Percentiles rank a stretch among this genome's conserved stretches.
These are phyloP conservation scores for Struthidea cinerea DNA, from an alignment of 2,113 vertebrate genomes.

Conservation along the genomic window DNA sequence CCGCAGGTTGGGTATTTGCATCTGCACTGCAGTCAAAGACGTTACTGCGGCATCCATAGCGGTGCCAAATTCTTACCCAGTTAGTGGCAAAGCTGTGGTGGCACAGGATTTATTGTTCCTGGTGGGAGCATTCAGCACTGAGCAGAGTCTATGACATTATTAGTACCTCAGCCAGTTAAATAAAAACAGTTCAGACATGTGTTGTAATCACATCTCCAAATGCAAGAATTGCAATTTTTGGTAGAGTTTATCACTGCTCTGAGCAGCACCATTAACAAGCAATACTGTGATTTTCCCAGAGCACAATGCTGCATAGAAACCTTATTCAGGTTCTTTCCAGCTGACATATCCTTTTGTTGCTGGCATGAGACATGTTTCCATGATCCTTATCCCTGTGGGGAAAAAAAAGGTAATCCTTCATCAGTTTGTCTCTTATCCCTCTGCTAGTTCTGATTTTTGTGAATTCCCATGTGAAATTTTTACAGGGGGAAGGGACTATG, in stretches of 20 bases:
- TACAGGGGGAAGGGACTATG: neutral
- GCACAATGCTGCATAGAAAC: neutral
- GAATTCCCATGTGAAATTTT: neutral
- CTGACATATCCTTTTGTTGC: neutral
- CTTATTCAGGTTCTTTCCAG: neutral
- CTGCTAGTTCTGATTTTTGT: neutral
- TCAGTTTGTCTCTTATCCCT: neutral
- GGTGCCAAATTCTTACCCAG: neutral
- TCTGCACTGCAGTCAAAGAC: neutral
- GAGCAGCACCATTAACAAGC: neutral
- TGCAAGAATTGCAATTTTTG: constrained; percentile 25
- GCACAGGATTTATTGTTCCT: neutral
- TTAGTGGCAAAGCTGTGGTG: neutral
- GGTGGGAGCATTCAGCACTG: neutral
- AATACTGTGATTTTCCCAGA: neutral
- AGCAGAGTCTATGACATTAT: neutral
- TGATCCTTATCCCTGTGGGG: neutral
- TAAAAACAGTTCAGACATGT: neutral
- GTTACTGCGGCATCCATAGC: neutral
- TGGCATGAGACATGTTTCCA: neutral
- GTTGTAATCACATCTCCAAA: constrained; percentile 18
- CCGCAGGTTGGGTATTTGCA: neutral
- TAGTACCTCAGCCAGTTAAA: constrained; percentile 20
- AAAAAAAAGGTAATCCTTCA: neutral
- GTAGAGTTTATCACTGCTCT: constrained; percentile 31